Base-by-base conservation (phyloP, 2,797 vertebrate species). In the Sparus aurata region DNA sequence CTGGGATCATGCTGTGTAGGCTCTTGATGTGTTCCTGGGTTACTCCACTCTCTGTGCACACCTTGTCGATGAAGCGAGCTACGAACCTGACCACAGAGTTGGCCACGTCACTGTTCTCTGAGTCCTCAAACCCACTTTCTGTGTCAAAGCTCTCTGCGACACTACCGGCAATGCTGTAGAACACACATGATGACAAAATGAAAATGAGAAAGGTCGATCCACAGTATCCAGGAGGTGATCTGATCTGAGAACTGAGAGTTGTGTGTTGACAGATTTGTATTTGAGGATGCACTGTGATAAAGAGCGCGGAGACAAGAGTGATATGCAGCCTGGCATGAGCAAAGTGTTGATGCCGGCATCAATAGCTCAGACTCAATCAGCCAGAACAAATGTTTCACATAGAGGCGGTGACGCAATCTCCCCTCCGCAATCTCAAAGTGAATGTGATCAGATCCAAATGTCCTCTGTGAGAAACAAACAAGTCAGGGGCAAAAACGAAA, bases 1-100 rank as follows among this genome's bases (percentile, higher is more conserved):
- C 98, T 96, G 98, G 98, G 89, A 99, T 99, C 98, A 99, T 99
- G 90, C 96, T 97, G 87, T 99, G 98, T 88, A 99, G 96, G 83
- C 96, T 97, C 93, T 98, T 99, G 94, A 99, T 98, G 87, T 99
- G 98, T 52, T 99, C 98, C 91, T 99, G 98, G 38, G 98, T 99
- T 68, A 99, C 98, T 9, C 97, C 97, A 15, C 98, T 99, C 91
- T 99, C 98, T 0, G 98, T 99, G 93, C 98, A 99, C 86, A 99
- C 98, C 84, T 99, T 99, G 93, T 99, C 98, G 66, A 99, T 98
- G 93, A 99, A 99, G 61, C 98, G 97, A 5, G 98, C 96, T 58
- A 99, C 96, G 73, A 99, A 99, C 62, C 96, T 94, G 59, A 97
- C 97, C 41, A 98, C 97, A 0, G 97, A 96, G 22, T 98, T 98